Evolutionary conservation across 1,140 invertebrate genomes (phyloP), one percentile per base, ranked within the genome.

Genomic region (Archegozetes longisetosus): DNA sequence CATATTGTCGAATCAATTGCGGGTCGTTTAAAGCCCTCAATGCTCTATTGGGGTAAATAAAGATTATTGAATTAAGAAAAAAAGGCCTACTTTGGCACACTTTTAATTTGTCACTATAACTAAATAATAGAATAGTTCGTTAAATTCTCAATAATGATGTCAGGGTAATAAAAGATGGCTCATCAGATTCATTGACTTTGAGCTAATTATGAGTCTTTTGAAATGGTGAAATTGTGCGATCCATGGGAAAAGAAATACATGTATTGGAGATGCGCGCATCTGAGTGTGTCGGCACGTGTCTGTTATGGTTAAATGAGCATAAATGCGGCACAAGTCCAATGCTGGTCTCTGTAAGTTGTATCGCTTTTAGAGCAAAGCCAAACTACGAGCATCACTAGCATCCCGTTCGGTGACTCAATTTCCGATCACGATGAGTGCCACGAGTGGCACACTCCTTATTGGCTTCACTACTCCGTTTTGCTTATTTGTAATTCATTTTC

Each of bases 341-440:
- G 32, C 32, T 6, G 6, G 32, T 17, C 6, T 40, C 17, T 40
- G 6, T 40, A 40, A 9, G 17, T 6, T 40, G 17, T 40, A 9
- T 40, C 6, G 6, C 6, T 6, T 17, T 9, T 40, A 40, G 32
- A 40, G 17, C 6, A 40, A 40, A 40, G 32, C 32, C 32, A 40
- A 40, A 25, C 50, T 51, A 20, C 24, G 20, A 4, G 27, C 13
- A 3, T 12, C 46, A 26, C 53, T 6, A 2, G 49, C 22, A 46
- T 13, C n/a, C 13, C 9, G 27, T 58, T 12, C 53, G 46, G 25
- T 60, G 9, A 61, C 46, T 60, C 58, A 60, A 32, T 60, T 59
- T 23, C 58, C 58, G 54, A 4, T 12, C 14, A 17, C 32, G 17
- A 40, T 40, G 32, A 40, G 4, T 22, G 46, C 29, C 27, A 28